Evolutionary conservation across 2,888 invertebrate species (phyloP), one percentile per base, ranked within the genome.

Genomic region (Apantesis nais): DNA sequence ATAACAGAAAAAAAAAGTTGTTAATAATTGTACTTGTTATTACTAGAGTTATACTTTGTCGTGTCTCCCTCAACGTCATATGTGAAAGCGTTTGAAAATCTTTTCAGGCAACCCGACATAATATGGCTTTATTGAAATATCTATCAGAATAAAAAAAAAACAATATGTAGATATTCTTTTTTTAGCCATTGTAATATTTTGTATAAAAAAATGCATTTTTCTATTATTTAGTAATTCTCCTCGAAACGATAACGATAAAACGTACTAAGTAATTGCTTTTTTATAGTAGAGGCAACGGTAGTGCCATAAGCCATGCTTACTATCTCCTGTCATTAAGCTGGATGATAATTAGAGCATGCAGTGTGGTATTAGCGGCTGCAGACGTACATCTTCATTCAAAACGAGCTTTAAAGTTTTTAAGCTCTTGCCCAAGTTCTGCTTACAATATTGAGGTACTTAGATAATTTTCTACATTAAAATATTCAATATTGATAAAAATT

Each of bases 311-410:
- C 77, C 93, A 93, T 5, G 78, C 95, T 4, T 97, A 97, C 86
- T 96, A 96, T 79, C 95, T 96, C 76, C 93, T 95, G 68, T 97
- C 97, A 0, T 95, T 97, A 76, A 94, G 95, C 41, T 97, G 97
- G 92, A 86, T 97, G 41, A 87, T 97, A 44, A 90, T 95, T 62
- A 92, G 97, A 76, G 96, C 97, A 0, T 93, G 96, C 63, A 92
- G 96, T 0, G 97, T 97, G 0, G 96, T 96, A 0, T 82, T 97
- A 16, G 96, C 95, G 0, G 97, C 96, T 0, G 95, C 96, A 0
- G 93, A 95, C 22, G 92, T 96, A 0, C 93, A 96, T 70, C 88
- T 95, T 19, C 95, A 96, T 78, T 96, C 96, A 0, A 91, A 92
- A 63, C 84, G 89, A 22, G 95, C 96, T 0, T 89, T 96, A 1